These are phyloP conservation scores for Urocyon cinereoargenteus DNA, from an alignment of 2,797 vertebrate genomes.

Conservation along the genomic window DNA sequence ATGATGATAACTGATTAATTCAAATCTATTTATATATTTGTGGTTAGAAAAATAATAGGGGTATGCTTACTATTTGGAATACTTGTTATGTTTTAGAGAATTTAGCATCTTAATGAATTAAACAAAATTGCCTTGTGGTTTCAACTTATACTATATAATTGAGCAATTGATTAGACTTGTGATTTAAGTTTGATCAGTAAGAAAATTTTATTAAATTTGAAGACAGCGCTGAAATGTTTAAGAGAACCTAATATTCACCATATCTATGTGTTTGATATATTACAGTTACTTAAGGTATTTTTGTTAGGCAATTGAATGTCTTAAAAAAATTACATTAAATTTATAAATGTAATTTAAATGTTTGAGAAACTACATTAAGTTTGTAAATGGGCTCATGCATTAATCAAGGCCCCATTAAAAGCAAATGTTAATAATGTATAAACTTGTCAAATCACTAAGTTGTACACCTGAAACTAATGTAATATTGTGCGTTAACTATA, in stretches of 20 bases:
- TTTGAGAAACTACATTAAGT: slow-evolving; percentile 15
- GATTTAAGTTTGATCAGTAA: neutral
- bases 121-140: neutral
- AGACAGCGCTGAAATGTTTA: neutral
- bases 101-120: neutral
- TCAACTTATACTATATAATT: neutral
- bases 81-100: neutral
- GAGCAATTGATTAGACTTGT: neutral
- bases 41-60: neutral
- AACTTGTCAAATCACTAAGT: neutral
- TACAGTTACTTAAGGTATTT: slow-evolving; percentile 24
- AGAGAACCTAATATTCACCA: neutral
- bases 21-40: neutral
- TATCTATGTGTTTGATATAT: neutral
- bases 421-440: neutral
- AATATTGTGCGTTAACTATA: neutral
- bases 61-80: neutral
- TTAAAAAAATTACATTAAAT: neutral
- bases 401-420: neutral
- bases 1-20: neutral
- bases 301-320: slow-evolving; percentile 19
- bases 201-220: slow-evolving; percentile 1
- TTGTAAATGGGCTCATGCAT: neutral
- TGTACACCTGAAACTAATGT: neutral
- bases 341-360: slow-evolving; percentile 32